Base-by-base conservation (phyloP, 1,140 invertebrate genomes). In the Drosophila pseudoobscura region DNA sequence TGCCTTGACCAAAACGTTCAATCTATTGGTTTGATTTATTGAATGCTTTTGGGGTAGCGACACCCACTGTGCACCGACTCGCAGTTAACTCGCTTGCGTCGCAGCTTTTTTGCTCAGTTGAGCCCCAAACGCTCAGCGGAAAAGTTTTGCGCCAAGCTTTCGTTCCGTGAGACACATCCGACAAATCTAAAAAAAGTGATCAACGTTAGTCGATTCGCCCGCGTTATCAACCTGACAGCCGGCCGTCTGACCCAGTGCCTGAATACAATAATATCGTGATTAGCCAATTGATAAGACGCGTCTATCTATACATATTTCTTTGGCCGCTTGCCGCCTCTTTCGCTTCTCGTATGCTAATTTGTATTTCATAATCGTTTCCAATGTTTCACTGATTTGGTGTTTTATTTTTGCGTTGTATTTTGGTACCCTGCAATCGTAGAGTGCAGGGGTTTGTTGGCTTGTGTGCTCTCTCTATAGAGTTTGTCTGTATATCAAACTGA, bases 51-150 rank as follows among this genome's bases (percentile, higher is more conserved):
- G 0, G 35, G 11, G 5, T 3, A 3, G 31, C 2, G 3, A 11
- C 35, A 11, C 11, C 3, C 11, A 5, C 35, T 39, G 31, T 35
- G 35, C 35, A 39, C 35, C 35, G 11, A 13, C 35, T 39, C 35
- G 58, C 60, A 62, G 29, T 62, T 61, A 52, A 68, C 60, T 74
- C 52, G 64, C 44, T 73, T 43, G 58, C 62, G 39, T 39, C 54
- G 29, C 31, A 47, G 17, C 50, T 45, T 50, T 72, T 39, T 15
- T 31, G 53, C 78, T 85, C 65, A 85, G 66, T 87, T 78, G 78
- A 87, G 79, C 64, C 88, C 82, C 74, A 88, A 66, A 63, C 75
- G 77, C 63, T 64, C 49, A 69, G 75, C 83, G 70, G 71, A 71
- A 82, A 78, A 78, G 82, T 82, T 82, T 78, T 66, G 62, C 39